Percentiles rank a stretch among this genome's conserved stretches.
These are phyloP conservation scores for Pterobdella sp. DNA, from an alignment of 2,888 invertebrate species.

Conservation along the genomic window DNA sequence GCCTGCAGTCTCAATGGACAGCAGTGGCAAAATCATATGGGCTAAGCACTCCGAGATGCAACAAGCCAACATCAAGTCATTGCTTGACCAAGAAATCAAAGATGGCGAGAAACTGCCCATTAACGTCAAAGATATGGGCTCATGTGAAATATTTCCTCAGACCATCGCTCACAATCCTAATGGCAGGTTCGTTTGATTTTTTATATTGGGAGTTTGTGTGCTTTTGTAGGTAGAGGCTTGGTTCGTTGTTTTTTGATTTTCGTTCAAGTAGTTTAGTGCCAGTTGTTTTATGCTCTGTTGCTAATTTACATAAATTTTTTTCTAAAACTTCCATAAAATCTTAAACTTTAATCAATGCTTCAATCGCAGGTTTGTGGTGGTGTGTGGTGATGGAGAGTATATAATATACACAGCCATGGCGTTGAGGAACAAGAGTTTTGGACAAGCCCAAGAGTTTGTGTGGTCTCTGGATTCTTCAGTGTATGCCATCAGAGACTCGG, in stretches of 20 bases:
- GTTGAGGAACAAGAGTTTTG: slow-evolving; percentile 93
- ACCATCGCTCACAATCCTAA: slow-evolving; percentile 97
- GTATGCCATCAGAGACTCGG: slow-evolving; percentile 70
- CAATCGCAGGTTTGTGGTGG: slow-evolving; percentile 66
- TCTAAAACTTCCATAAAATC: background rate
- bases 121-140: slow-evolving; percentile 95
- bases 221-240: background rate
- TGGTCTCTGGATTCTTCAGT: slow-evolving; percentile 85
- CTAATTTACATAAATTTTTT: too few species aligned
- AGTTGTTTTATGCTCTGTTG: too few species aligned
- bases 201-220: too few species aligned
- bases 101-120: slow-evolving; percentile 88
- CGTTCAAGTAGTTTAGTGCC: background rate
- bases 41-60: slow-evolving; percentile 97
- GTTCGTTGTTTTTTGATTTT: background rate
- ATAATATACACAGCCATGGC: slow-evolving; percentile 99
- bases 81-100: slow-evolving; percentile 58
- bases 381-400: slow-evolving; percentile 98
- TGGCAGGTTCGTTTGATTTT: too few species aligned
- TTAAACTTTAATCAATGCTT: background rate
- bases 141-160: slow-evolving; percentile 97
- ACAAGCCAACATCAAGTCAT: slow-evolving; percentile 75
- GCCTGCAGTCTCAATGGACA: slow-evolving; percentile 98
- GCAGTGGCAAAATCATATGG: slow-evolving; percentile 96
- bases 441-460: slow-evolving; percentile 94